Percentiles rank a stretch among this genome's conserved stretches.
Conservation (phyloP, 2,797 vertebrate genomes). For the Urophycis tenuis region DNA sequence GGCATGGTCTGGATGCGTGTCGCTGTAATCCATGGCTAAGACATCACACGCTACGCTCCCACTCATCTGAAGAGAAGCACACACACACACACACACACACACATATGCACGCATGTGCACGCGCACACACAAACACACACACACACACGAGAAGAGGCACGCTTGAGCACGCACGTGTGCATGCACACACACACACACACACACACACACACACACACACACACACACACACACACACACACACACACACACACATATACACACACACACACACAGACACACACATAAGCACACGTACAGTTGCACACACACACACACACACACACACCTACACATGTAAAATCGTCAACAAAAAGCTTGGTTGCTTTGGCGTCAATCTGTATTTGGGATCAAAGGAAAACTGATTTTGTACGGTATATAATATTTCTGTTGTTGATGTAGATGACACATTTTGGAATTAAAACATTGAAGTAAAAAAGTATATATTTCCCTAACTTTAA, state of each 20-base stretch:
- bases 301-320: too few species aligned
- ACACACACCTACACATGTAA: background rate
- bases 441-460: background rate
- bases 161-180: background rate
- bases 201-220: background rate
- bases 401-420: background rate
- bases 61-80: conserved; percentile 54
- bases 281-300: background rate
- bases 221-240: background rate
- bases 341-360: background rate
- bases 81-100: conserved; percentile 20
- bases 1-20: conserved; percentile 62
- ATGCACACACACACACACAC: background rate
- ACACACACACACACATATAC: too few species aligned
- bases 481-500: background rate
- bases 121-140: background rate
- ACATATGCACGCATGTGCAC: conserved; percentile 25
- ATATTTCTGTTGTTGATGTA: background rate
- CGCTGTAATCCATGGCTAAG: conserved; percentile 74
- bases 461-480: background rate
- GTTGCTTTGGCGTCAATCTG: background rate
- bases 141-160: background rate
- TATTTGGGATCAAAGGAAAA: background rate
- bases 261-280: too few species aligned
- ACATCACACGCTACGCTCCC: conserved; percentile 61